Evolutionary conservation across 2,113 vertebrate genomes (phyloP), one percentile per base, ranked within the genome.

Genomic region (Phylloscopus trochilus): DNA sequence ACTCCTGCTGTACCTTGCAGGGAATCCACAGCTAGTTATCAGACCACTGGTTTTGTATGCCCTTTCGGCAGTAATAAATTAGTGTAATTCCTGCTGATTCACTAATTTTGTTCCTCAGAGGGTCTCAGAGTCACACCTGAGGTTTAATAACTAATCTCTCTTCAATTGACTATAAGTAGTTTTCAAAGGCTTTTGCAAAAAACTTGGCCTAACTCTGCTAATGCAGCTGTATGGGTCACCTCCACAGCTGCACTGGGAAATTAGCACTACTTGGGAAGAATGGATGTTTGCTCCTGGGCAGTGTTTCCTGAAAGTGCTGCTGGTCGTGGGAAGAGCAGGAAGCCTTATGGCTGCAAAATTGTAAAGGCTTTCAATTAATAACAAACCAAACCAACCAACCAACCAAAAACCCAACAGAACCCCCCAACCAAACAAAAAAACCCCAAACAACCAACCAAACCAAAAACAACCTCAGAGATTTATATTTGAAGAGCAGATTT

Each of bases 241-340:
- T 82, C 60, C 18, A 39, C 15, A 59, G 26, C 7, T 44, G 52
- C 4, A 2, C 26, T n/a, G 37, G 21, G 27, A 90, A 83, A 62
- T 47, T 17, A 64, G 6, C 21, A 14, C 18, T 72, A 1, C 16
- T 18, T 69, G 49, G 16, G 28, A 39, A 24, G 31, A 30, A 68
- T 4, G 0, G 23, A 43, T 19, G 3, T 9, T 1, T 49, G 28
- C 10, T 75, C 41, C 37, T 63, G 49, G 4, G 15, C 2, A 1
- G 21, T 67, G 12, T 9, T 69, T 89, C 44, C 46, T 24, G 15
- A 39, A 11, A 7, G 12, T 10, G 23, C 8, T 74, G 21, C 27
- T 75, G 26, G 7, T 15, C 31, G 3, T 11, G 16, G 26, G 22
- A 15, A 84, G 31, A 63, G 28, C 31, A 77, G 41, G 7, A 21